Percentiles rank a stretch among this genome's conserved stretches.
Conservation (phyloP, 2,888 invertebrate species). For the Pseudolycoriella hygida region DNA sequence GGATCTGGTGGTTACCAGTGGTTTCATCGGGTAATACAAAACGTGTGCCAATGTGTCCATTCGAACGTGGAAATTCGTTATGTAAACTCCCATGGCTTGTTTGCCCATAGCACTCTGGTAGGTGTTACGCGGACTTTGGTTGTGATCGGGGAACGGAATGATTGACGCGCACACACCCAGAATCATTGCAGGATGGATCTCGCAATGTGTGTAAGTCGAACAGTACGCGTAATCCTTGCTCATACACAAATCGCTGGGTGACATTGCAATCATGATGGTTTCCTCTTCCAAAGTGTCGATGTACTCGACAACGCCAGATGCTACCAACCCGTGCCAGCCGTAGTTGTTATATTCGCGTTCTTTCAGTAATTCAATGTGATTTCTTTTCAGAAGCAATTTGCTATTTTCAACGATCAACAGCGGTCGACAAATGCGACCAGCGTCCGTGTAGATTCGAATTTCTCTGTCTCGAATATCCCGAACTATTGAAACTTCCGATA, state of each 20-base stretch:
- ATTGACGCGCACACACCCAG: constrained; percentile 97
- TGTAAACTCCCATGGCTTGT: constrained; percentile 99
- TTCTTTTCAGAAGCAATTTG: constrained; percentile 75
- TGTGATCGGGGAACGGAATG: constrained; percentile 99
- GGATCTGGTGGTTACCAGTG: constrained; percentile 91
- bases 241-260: constrained; percentile 84
- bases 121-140: constrained; percentile 98
- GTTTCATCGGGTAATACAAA: constrained; percentile 97
- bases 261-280: constrained; percentile 99
- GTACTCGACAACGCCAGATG: constrained; percentile 91
- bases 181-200: constrained; percentile 99
- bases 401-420: constrained; percentile 90
- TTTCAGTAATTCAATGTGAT: constrained; percentile 91
- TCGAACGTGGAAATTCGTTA: constrained; percentile 97
- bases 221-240: constrained; percentile 92
- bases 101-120: constrained; percentile 99
- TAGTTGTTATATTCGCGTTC: constrained; percentile 93
- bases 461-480: constrained; percentile 96
- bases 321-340: constrained; percentile 63
- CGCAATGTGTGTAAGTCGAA: constrained; percentile 98
- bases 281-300: constrained; percentile 99
- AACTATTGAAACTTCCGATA: constrained; percentile 99
- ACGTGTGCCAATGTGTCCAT: constrained; percentile 99
- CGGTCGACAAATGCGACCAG: constrained; percentile 97
- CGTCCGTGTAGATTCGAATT: constrained; percentile 98